A percentile compares a stretch with the other conserved stretches of the same genome.
Conservation (phyloP, 2,888 invertebrate genomes). For the Acronicta psi region DNA sequence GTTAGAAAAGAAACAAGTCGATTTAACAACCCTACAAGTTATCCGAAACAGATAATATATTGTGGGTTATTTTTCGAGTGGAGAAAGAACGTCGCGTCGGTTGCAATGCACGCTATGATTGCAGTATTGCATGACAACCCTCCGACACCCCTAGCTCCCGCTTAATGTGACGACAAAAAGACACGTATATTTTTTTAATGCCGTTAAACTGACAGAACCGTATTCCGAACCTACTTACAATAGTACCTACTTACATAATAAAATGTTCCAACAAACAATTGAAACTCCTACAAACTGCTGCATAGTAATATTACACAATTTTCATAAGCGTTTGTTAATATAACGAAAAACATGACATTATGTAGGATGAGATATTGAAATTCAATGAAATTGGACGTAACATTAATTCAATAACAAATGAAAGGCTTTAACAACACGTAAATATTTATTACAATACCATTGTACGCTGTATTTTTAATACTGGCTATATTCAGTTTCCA, state of each 20-base stretch:
- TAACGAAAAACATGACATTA: slow-evolving; percentile 22
- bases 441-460: slow-evolving; percentile 47
- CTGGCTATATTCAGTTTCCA: slow-evolving; percentile 18
- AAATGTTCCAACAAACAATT: slow-evolving; percentile 24
- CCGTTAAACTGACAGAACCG: slow-evolving; percentile 13
- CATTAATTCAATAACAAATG: slow-evolving; percentile 34
- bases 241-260: background rate
- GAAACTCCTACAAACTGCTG: slow-evolving; percentile 14
- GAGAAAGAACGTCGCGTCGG: slow-evolving; percentile 57
- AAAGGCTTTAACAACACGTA: slow-evolving; percentile 25
- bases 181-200: slow-evolving; percentile 44
- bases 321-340: slow-evolving; percentile 36
- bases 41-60: slow-evolving; percentile 26
- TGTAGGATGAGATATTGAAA: slow-evolving; percentile 20
- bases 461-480: slow-evolving; percentile 24
- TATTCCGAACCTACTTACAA: slow-evolving; percentile 2
- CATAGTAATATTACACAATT: slow-evolving; percentile 25
- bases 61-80: slow-evolving; percentile 54
- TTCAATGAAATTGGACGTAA: slow-evolving; percentile 31
- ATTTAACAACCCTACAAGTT: slow-evolving; percentile 18
- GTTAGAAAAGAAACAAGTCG: background rate
- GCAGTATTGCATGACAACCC: slow-evolving; percentile 77
- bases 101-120: slow-evolving; percentile 74
- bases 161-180: slow-evolving; percentile 57
- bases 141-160: slow-evolving; percentile 62